Evolutionary conservation across 2,888 invertebrate species (phyloP), one percentile per base, ranked within the genome.

Genomic region (Agrotis ipsilon): DNA sequence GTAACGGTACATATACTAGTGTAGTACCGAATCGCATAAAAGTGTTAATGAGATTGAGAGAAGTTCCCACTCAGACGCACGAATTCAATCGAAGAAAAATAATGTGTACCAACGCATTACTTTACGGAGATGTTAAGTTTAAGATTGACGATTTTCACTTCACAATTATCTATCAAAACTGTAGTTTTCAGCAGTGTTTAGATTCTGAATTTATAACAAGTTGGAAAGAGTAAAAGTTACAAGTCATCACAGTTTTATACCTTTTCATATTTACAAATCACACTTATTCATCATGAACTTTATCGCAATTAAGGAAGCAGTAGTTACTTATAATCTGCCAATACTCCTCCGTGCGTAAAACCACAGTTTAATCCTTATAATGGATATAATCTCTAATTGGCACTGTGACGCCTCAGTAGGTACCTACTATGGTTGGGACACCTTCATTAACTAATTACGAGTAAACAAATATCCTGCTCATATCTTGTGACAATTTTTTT

Each of bases 301-400:
- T n/a, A 60, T 39, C 27, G 1, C 6, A 3, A 0, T 21, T 18
- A 24, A 18, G 24, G 13, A 3, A 16, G 13, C 19, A 24, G 39
- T 21, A 27, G 21, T 9, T 13, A 48, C 27, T 54, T 45, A 21
- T 58, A 14, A 48, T 61, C 32, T 32, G 19, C 18, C 27, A 16
- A 13, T 24, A 24, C n/a, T 52, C 18, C 9, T 46, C 3, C 13
- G 39, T 39, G 43, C 45, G 6, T 19, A 21, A 32, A 72, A 2
- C 0, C 18, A 46, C 32, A 60, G 11, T 49, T 66, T 80, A 78
- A 78, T 78, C 64, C 16, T 49, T 46, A 54, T 78, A 78, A 80
- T 78, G 78, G 78, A 62, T 80, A n/a, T 65, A 75, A 80, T 75
- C 58, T 68, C 63, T n/a, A 68, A 68, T 64, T 64, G 77, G 61